Percentiles rank a stretch among this genome's conserved stretches.
Conservation (phyloP, 2,113 vertebrate genomes). For the Psettodes erumei region DNA sequence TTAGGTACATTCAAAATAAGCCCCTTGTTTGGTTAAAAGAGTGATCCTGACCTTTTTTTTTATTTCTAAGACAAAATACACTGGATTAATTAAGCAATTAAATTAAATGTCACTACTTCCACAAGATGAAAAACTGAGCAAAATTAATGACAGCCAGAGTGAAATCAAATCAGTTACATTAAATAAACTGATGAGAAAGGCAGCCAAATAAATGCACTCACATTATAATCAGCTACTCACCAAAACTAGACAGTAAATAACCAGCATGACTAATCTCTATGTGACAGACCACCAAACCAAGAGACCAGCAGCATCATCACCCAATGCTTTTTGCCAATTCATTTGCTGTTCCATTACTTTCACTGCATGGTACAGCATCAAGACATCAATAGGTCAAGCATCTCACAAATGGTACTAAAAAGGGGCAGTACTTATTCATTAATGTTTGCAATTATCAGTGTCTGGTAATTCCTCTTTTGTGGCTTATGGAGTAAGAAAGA, state of each 20-base stretch:
- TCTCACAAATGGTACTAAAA: constrained; percentile 36
- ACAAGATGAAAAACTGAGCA: constrained; percentile 1
- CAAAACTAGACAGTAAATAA: constrained; percentile 26
- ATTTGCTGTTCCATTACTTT: background rate
- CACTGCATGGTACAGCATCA: constrained; percentile 17
- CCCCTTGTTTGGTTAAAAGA: constrained; percentile 51
- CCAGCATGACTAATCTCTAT: constrained; percentile 22
- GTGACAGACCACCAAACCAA: constrained; percentile 14
- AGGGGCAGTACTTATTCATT: constrained; percentile 19
- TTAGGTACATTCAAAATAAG: constrained; percentile 64
- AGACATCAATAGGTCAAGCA: constrained; percentile 24
- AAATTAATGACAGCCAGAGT: background rate
- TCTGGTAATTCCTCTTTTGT: constrained; percentile 12
- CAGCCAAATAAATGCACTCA: constrained; percentile 23
- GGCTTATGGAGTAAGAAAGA: constrained; percentile 31
- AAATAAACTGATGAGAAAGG: constrained; percentile 15
- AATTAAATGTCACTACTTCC: constrained; percentile 28
- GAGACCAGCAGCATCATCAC: background rate
- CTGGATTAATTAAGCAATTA: constrained; percentile 10
- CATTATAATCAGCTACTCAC: constrained; percentile 28
- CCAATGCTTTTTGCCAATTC: background rate
- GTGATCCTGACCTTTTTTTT: constrained; percentile 9
- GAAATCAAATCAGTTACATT: constrained; percentile 12
- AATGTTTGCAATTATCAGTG: constrained; percentile 20
- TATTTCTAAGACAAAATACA: constrained; percentile 19